Evolutionary conservation across 2,113 vertebrate genomes (phyloP), one percentile per base, ranked within the genome.

Genomic region (Eclectus roratus): DNA sequence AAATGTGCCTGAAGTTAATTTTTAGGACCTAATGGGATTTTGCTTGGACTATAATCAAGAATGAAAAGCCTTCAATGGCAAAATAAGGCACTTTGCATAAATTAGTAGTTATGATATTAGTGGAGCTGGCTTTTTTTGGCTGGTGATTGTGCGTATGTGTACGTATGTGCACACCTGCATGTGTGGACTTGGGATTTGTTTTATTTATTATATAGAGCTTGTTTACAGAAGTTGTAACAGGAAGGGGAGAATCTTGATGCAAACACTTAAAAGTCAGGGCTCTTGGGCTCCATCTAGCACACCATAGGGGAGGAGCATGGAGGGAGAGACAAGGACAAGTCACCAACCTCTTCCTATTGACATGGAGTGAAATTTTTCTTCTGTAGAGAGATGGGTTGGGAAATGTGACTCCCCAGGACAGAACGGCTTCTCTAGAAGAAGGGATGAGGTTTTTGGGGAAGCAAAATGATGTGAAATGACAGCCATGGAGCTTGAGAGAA

Each of bases 1-100:
- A 76, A 95, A 95, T 73, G 93, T 71, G 95, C 93, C 93, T 96
- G 68, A 53, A 94, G 94, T 95, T 93, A 91, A 89, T 79, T 84
- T 78, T 58, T 58, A 89, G 90, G 89, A 60, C 35, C 92, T 93
- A 64, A 89, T 94, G 93, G 93, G 93, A 82, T 96, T 95, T 96
- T 68, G 61, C 74, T 94, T 96, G 95, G 93, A 81, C 78, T 9
- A 0, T 1, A 87, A 78, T 91, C 96, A 95, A 33, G 90, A 76
- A 85, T 19, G 93, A 28, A 6, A 65, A 93, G 81, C 37, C 80
- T 82, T 55, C 87, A 3, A 4, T 2, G 82, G 93, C 84, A 82
- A 50, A 47, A 61, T 6, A 49, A 94, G 89, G 87, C 87, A 28
- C 78, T 94, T 85, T 46, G 92, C 89, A 95, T 71, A 53, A 76